These are phyloP conservation scores for Cotesia vestalis DNA, from an alignment of 1,140 invertebrate genomes.

Conservation along the genomic window DNA sequence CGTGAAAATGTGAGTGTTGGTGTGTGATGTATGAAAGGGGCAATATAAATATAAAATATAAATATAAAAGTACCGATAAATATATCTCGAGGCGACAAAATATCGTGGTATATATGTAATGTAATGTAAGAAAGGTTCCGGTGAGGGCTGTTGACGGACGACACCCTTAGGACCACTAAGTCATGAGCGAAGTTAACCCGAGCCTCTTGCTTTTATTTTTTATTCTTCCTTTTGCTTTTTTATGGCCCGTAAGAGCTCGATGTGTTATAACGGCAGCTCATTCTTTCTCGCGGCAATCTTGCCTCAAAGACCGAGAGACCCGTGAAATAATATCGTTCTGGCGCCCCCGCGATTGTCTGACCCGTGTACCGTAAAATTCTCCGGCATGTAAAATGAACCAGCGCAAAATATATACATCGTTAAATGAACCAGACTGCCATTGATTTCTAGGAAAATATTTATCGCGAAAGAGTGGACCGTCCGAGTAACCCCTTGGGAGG, in stretches of 20 bases:
- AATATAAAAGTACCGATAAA: conserved; percentile 49
- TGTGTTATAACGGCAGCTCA: neutral
- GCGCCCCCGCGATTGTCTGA: conserved; percentile 47
- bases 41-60: neutral
- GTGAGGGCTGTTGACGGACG: conserved; percentile 53
- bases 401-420: conserved; percentile 14
- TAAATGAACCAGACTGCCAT: conserved; percentile 21
- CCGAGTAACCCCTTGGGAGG: too few relatives aligned
- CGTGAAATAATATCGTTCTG: conserved; percentile 57
- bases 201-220: conserved; percentile 2
- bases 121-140: conserved; percentile 46
- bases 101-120: conserved; percentile 48
- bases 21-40: conserved; percentile 7
- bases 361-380: conserved; percentile 49
- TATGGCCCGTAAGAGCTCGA: neutral
- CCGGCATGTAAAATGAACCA: conserved; percentile 11
- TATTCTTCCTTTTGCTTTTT: conserved; percentile 15
- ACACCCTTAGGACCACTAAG: conserved; percentile 63
- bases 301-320: conserved; percentile 31
- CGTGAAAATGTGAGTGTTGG: too few relatives aligned
- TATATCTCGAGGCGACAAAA: conserved; percentile 54
- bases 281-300: neutral
- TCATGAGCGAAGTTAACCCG: conserved; percentile 57
- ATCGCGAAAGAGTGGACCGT: too few relatives aligned
- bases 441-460: neutral